Percentiles rank a stretch among this genome's conserved stretches.
phyloP scores from a whole-genome alignment of 2,113 vertebrate genomes.

The Paraplagusia blochii region DNA sequence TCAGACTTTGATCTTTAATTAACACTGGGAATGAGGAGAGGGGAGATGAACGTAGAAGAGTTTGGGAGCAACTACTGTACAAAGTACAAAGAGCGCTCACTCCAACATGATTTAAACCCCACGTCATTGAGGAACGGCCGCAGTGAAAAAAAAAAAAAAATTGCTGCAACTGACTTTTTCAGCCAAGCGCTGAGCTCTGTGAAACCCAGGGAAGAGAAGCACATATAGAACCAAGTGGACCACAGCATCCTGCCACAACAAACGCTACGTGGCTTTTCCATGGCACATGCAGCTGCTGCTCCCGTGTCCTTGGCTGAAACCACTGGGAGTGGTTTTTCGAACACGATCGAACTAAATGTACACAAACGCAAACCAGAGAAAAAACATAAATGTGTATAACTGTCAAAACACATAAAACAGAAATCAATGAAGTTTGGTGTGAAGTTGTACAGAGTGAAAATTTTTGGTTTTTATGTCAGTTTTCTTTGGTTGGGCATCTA shows the following conservation, averaged over 20 bases:
- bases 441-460: background rate
- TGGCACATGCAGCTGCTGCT: conserved; percentile 19
- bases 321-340: conserved; percentile 15
- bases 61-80: conserved; percentile 31
- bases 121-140: conserved; percentile 24
- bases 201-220: conserved; percentile 24
- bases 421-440: background rate
- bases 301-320: conserved; percentile 8
- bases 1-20: conserved; percentile 70
- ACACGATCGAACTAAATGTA: conserved; percentile 3
- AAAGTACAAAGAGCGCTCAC: background rate
- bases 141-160: conserved; percentile 24
- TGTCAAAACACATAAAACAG: background rate
- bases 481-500: too few species aligned
- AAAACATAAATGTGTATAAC: background rate
- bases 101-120: conserved; percentile 16
- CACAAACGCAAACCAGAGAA: conserved; percentile 11
- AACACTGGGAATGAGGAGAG: conserved; percentile 46
- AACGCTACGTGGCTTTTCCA: conserved; percentile 13
- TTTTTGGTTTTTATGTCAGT: too few species aligned
- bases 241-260: conserved; percentile 15
- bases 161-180: conserved; percentile 16
- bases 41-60: conserved; percentile 38
- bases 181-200: conserved; percentile 15
- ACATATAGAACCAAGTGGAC: conserved; percentile 14